Evolutionary conservation across 2,113 vertebrate genomes (phyloP), one percentile per base, ranked within the genome.

Genomic region (Ptychochromis oligacanthus): DNA sequence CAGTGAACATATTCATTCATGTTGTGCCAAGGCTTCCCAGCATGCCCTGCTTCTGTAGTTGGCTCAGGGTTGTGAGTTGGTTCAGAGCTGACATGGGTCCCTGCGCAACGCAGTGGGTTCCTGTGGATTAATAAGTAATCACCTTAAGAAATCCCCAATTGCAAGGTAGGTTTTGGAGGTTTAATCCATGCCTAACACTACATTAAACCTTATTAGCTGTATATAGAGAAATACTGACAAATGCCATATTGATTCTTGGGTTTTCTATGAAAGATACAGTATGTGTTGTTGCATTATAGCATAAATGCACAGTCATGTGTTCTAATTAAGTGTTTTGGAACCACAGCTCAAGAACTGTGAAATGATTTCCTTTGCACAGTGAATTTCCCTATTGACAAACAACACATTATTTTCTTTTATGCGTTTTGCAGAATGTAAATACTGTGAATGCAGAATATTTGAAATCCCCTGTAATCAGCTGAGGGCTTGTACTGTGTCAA

Each of bases 71-170:
- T 57, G 72, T 85, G 91, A 89, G 89, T 91, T 86, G 87, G 91
- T 87, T 88, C 67, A 80, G 55, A 77, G n/a, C 85, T 91, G 83
- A 87, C 87, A 89, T 57, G 65, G 90, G 81, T 84, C 70, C 74
- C 65, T 77, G 54, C 78, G 77, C 81, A 75, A 79, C 57, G 82
- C 84, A 77, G 81, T 86, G 90, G 89, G 89, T 90, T 93, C 67
- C 79, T 38, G 57, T 84, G 84, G 90, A 90, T 94, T 93, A 89
- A 91, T 91, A 86, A 87, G 77, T 91, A 88, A 93, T 92, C 74
- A 85, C 84, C 72, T 85, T 90, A 87, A 90, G 70, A 91, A 91
- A 89, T 86, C 81, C 80, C 76, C 65, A 55, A 77, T 76, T 90
- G 62, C 87, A 78, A 86, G 75, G 83, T 83, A 55, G 80, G 60